Evolutionary conservation across 2,888 invertebrate species (phyloP).

Genomic region (Antitype chi): DNA sequence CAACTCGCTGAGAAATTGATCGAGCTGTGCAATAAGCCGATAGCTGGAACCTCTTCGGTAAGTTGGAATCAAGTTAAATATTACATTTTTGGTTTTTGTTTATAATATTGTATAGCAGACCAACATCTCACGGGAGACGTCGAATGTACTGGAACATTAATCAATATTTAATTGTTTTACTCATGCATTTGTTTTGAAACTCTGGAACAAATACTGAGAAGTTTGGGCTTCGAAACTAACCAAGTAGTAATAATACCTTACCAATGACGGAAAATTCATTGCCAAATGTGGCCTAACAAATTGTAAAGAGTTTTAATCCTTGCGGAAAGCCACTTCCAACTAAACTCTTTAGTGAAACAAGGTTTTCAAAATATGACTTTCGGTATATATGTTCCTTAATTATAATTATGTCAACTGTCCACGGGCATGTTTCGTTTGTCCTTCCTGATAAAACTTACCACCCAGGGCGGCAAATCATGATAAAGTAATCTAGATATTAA

Average conservation of each 20-base stretch:
- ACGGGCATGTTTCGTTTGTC: neutral
- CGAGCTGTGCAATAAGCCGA: slow-evolving; percentile 95
- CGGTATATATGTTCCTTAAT: no score
- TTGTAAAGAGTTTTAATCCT: neutral
- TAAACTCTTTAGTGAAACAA: neutral
- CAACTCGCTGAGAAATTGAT: slow-evolving; percentile 95
- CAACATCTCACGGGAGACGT: no score
- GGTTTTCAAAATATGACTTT: neutral
- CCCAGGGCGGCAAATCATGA: slow-evolving; percentile 21
- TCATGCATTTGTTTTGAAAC: no score
- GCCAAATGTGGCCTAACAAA: no score
- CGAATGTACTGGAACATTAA: no score
- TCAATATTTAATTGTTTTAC: no score
- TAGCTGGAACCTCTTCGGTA: slow-evolving; percentile 87
- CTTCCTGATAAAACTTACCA: slow-evolving; percentile 14
- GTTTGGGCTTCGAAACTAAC: no score
- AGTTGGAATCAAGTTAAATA: slow-evolving; percentile 45
- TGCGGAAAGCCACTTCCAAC: neutral
- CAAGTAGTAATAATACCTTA: no score
- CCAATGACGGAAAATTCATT: no score
- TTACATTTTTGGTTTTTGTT: no score
- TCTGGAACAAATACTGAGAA: no score
- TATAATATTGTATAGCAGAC: no score
- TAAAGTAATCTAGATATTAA: slow-evolving; percentile 12
- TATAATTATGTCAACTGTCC: neutral